Percentiles rank a stretch among this genome's conserved stretches.
Conservation (phyloP, 2,113 vertebrate genomes). For the Ochotona princeps region DNA sequence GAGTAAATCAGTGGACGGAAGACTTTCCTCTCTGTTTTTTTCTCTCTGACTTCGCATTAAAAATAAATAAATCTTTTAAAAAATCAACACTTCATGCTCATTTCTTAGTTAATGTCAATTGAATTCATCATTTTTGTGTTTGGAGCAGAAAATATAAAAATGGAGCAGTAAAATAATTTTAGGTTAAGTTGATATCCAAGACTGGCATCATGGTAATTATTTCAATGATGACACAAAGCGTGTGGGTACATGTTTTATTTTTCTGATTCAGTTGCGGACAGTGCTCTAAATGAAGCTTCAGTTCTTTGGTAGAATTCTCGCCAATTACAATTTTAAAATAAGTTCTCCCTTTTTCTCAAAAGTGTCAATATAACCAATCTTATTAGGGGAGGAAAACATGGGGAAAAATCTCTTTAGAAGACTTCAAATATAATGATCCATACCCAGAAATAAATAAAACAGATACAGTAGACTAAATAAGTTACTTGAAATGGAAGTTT, state of each 20-base stretch:
- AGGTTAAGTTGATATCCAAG: conserved; percentile 58
- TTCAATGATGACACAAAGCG: conserved; percentile 72
- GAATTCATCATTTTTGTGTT: conserved; percentile 51
- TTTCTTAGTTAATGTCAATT: conserved; percentile 54
- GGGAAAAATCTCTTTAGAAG: background rate
- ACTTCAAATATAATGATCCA: conserved; percentile 48
- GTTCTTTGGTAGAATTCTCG: conserved; percentile 50
- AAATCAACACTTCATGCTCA: conserved; percentile 41
- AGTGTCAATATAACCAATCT: conserved; percentile 54
- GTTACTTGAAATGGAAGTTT: conserved; percentile 25
- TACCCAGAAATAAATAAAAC: conserved; percentile 45
- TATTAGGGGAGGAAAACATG: background rate
- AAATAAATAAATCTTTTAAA: too few species aligned
- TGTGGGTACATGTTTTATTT: conserved; percentile 54
- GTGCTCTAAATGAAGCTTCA: conserved; percentile 72
- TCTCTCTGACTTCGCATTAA: too few species aligned
- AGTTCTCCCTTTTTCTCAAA: conserved; percentile 50
- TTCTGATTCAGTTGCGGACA: conserved; percentile 59
- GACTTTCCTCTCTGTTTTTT: too few species aligned
- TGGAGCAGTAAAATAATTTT: conserved; percentile 52
- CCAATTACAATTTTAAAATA: conserved; percentile 65
- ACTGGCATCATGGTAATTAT: conserved; percentile 71
- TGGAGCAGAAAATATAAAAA: conserved; percentile 70
- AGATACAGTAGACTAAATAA: conserved; percentile 29
- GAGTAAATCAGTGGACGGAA: too few species aligned